Conservation (phyloP, 2,113 vertebrate genomes). For the Corynorhinus townsendii region DNA sequence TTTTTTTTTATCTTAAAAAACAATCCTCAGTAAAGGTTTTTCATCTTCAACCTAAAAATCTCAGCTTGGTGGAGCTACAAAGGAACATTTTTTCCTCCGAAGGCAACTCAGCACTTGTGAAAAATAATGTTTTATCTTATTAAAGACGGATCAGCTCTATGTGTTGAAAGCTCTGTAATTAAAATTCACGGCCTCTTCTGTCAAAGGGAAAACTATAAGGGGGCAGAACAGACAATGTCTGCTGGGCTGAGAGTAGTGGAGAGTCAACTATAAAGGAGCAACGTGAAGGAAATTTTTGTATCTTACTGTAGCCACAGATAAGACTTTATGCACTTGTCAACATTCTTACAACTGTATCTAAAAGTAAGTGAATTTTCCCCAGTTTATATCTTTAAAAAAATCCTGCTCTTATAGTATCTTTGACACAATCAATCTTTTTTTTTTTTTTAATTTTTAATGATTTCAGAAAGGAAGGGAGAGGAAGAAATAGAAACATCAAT, state of each 20-base stretch:
- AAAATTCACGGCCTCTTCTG: not conserved
- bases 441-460: too few relatives aligned
- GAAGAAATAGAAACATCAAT: too few relatives aligned
- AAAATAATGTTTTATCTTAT: constrained; percentile 43
- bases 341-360: not conserved
- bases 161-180: constrained; percentile 1
- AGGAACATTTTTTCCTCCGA: not conserved
- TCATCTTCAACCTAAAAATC: not conserved
- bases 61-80: constrained; percentile 35
- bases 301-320: not conserved
- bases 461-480: too few relatives aligned
- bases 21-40: not conserved
- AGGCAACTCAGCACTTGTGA: not conserved
- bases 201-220: not conserved
- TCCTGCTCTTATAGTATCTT: not conserved
- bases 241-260: not conserved
- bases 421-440: not conserved
- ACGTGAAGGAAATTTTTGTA: not conserved
- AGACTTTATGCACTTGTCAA: not conserved
- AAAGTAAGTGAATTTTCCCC: constrained; percentile 5
- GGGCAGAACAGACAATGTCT: not conserved
- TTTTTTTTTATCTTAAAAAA: constrained; percentile 36
- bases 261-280: not conserved
- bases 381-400: not conserved
- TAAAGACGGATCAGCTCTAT: not conserved